Evolutionary conservation across 2,113 vertebrate genomes (phyloP).

Genomic region (Microcebus tavaratra): DNA sequence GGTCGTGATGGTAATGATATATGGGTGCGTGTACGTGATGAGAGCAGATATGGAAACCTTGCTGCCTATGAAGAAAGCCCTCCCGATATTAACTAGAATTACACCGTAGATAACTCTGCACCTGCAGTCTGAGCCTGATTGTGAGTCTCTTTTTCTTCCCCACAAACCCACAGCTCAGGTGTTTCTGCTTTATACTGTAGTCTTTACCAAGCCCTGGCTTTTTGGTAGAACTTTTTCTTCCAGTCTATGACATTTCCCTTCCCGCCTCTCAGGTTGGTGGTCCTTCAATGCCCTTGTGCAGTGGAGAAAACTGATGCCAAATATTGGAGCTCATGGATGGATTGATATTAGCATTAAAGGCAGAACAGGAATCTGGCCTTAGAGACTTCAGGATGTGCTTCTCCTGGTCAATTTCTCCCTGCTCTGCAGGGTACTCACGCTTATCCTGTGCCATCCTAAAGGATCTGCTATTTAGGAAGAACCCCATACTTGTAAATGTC

Average conservation of each 20-base stretch:
- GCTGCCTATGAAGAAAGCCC: neutral
- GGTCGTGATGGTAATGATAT: neutral
- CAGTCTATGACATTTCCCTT: neutral
- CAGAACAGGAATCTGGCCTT: neutral
- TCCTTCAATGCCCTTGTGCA: neutral
- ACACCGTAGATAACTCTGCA: neutral
- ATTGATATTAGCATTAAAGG: neutral
- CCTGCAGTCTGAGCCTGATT: neutral
- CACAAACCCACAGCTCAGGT: neutral
- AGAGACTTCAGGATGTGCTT: neutral
- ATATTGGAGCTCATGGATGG: neutral
- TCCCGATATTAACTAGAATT: neutral
- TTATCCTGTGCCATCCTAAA: neutral
- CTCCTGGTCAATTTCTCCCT: neutral
- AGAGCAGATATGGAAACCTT: neutral
- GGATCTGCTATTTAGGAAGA: neutral
- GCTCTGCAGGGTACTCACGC: neutral
- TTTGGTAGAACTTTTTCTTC: neutral
- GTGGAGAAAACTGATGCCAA: neutral
- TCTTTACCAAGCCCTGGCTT: neutral
- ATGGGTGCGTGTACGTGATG: neutral
- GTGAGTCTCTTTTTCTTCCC: neutral
- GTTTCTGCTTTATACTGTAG: neutral
- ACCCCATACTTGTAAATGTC: neutral
- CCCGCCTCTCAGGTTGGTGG: neutral